Base-by-base conservation (phyloP, 2,113 vertebrate genomes). In the Phylloscopus trochiloides region DNA sequence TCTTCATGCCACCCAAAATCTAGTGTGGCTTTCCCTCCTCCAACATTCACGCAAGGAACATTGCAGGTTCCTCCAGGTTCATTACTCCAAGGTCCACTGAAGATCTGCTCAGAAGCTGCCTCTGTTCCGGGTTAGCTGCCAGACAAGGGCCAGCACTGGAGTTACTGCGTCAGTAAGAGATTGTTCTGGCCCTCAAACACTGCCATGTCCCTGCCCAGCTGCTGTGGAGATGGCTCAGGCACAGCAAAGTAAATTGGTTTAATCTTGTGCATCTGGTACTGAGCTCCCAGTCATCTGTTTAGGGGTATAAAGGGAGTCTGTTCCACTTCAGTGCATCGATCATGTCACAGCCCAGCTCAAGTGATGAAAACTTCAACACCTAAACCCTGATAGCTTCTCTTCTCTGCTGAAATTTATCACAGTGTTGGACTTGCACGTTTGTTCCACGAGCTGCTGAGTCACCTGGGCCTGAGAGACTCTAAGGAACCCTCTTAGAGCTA, bases 211-310 rank as follows among this genome's bases (percentile, higher is more conserved):
- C 77, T 65, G 42, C 19, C 50, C 92, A 93, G 90, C 90, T 93
- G 91, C 87, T 82, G 29, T 2, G 3, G 66, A 24, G 38, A 72
- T 73, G 78, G 87, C 54, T 92, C 58, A 68, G 66, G 67, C 84
- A 72, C 54, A 50, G 54, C 84, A 72, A 73, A 87, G 66, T 65
- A 88, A 87, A 90, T 91, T 65, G 61, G 70, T 91, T 96, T 95
- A 91, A 91, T 79, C 89, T 70, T 66, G 74, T 68, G 77, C 77
- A 96, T 85, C 91, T 95, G 70, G 50, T 75, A 50, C 29, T 1
- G 22, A 87, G 80, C 57, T 76, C 32, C 66, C 48, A 62, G 45
- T 92, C 58, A 63, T 75, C 75, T 95, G 51, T 62, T 67, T 18
- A 34, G 55, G 50, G n/a, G 31, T 58, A 65, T 57, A 83, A 86